Percentiles rank a stretch among this genome's conserved stretches.
phyloP scores from a whole-genome alignment of 2,113 vertebrate genomes.

The Lutjanus erythropterus region DNA sequence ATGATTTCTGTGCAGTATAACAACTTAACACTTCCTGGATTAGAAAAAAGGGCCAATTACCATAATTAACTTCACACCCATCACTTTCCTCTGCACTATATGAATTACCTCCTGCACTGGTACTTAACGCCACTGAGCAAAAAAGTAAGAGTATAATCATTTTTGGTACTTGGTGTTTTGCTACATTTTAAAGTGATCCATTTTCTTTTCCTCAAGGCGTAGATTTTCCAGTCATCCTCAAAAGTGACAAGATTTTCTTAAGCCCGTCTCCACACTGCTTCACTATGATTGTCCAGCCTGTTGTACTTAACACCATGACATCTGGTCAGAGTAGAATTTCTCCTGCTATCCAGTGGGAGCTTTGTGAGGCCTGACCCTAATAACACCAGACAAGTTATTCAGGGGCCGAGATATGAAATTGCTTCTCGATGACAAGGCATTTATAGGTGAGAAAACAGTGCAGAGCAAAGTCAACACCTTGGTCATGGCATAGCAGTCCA shows the following conservation, averaged over 20 bases:
- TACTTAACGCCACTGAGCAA: neutral
- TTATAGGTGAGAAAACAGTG: slow-evolving; percentile 58
- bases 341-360: slow-evolving; percentile 30
- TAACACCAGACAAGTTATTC: slow-evolving; percentile 34
- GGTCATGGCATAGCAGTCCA: slow-evolving; percentile 28
- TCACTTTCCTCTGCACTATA: neutral
- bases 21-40: neutral
- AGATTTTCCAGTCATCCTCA: slow-evolving; percentile 2
- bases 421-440: slow-evolving; percentile 44
- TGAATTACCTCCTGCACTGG: neutral
- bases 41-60: neutral
- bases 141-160: neutral
- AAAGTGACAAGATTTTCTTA: slow-evolving; percentile 22
- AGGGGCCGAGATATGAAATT: slow-evolving; percentile 47
- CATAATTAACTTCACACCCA: neutral
- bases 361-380: slow-evolving; percentile 37
- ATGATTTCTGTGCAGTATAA: neutral
- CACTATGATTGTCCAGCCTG: slow-evolving; percentile 6
- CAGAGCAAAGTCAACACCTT: slow-evolving; percentile 51
- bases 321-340: slow-evolving; percentile 18
- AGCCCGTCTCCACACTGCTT: slow-evolving; percentile 11
- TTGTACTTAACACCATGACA: slow-evolving; percentile 30
- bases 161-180: neutral
- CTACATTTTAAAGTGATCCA: neutral
- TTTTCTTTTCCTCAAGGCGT: no score